Percentiles rank a stretch among this genome's conserved stretches.
Conservation (phyloP, 1,140 invertebrate species). For the Protaetia brevitarsis region DNA sequence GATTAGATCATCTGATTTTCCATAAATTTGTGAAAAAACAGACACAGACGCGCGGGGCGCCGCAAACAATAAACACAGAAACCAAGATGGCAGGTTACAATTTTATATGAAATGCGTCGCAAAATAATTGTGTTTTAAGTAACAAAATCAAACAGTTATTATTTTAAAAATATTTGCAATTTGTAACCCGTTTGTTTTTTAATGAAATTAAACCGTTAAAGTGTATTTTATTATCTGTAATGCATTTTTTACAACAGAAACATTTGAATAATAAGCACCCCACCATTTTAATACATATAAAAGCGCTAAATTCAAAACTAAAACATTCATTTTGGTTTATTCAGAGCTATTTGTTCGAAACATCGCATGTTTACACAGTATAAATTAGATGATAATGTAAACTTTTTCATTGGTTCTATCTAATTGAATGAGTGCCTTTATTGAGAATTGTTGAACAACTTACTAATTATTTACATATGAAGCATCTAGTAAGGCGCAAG, state of each 20-base stretch:
- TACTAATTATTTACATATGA: too few relatives aligned
- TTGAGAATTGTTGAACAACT: too few relatives aligned
- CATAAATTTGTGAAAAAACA: slow-evolving; percentile 32
- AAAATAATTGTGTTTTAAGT: not conserved
- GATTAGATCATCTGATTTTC: slow-evolving; percentile 24
- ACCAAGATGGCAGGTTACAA: slow-evolving; percentile 41
- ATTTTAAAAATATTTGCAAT: not conserved
- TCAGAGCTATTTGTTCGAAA: too few relatives aligned
- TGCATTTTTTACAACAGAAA: not conserved
- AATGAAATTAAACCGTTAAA: not conserved
- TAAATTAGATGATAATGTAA: too few relatives aligned
- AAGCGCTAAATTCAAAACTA: not conserved
- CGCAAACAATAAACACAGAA: slow-evolving; percentile 46
- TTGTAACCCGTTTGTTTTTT: not conserved
- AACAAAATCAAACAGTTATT: not conserved
- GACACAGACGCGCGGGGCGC: slow-evolving; percentile 42
- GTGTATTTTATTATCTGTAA: not conserved
- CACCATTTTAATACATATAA: not conserved
- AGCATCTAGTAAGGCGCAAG: too few relatives aligned
- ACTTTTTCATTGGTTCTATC: too few relatives aligned
- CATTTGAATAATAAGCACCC: not conserved
- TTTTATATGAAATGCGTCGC: not conserved
- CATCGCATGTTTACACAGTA: too few relatives aligned
- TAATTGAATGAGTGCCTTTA: too few relatives aligned
- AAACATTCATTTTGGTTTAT: too few relatives aligned